These are phyloP conservation scores for Chlamydotis undulata DNA, from an alignment of 2,113 vertebrate genomes.

Conservation along the genomic window DNA sequence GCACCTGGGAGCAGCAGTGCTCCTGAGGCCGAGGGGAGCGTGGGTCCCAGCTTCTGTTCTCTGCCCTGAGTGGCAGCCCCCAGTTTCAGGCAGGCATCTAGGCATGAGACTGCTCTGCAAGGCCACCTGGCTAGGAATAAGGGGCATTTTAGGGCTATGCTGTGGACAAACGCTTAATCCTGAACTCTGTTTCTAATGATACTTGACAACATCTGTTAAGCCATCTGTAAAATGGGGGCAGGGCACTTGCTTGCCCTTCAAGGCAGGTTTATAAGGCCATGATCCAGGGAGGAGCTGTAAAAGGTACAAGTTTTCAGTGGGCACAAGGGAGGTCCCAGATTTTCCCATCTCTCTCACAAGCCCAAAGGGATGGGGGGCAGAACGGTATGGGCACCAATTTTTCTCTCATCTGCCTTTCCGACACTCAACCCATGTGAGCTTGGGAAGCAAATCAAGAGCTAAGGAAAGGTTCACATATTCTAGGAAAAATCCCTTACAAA, in stretches of 20 bases:
- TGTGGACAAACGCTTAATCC: background rate
- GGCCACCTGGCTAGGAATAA: background rate
- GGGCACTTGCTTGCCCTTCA: background rate
- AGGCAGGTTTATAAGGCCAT: background rate
- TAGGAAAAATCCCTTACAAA: background rate
- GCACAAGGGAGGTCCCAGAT: background rate
- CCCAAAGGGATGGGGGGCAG: background rate
- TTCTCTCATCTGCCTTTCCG: background rate
- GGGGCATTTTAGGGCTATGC: background rate
- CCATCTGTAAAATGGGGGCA: background rate
- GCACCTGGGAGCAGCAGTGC: background rate
- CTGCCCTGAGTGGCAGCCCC: background rate
- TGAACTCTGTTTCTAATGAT: background rate
- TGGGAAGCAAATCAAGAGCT: background rate
- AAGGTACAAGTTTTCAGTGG: background rate
- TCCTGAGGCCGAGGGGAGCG: accelerated
- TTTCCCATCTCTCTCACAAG: background rate
- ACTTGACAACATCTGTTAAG: background rate
- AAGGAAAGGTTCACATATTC: background rate
- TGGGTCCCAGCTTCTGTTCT: background rate
- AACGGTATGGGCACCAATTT: background rate
- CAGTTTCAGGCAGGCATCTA: background rate
- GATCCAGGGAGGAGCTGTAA: background rate
- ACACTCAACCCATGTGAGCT: background rate
- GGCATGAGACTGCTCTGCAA: background rate